These are phyloP conservation scores for Gryllus bimaculatus DNA, from an alignment of 1,140 invertebrate genomes.

Conservation along the genomic window DNA sequence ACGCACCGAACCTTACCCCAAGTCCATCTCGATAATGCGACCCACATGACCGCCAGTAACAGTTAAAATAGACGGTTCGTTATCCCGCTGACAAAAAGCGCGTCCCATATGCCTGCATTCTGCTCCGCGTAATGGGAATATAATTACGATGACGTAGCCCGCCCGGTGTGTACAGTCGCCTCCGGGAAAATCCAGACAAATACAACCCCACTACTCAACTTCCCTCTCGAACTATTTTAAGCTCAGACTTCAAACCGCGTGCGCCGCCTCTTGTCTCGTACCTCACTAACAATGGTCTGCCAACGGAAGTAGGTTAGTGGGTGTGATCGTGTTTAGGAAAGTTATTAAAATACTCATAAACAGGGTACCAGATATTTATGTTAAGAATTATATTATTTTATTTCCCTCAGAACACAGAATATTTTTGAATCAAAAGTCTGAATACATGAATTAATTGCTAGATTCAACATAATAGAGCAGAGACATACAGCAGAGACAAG, in stretches of 20 bases:
- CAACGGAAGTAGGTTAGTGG: not conserved
- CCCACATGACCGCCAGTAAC: not conserved
- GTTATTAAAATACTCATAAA: too few species aligned
- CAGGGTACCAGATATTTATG: too few species aligned
- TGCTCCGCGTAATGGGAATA: not conserved
- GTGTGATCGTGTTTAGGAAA: not conserved
- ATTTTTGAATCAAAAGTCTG: too few species aligned
- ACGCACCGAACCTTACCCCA: not conserved
- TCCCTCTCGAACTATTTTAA: not conserved
- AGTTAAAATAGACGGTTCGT: not conserved
- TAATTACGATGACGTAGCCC: not conserved
- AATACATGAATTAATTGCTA: too few species aligned
- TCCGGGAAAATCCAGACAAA: not conserved
- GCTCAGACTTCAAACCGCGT: not conserved
- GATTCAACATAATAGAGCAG: too few species aligned
- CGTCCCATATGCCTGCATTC: not conserved
- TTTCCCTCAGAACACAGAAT: too few species aligned
- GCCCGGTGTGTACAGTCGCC: not conserved
- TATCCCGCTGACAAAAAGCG: not conserved
- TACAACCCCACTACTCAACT: not conserved
- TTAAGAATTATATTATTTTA: too few species aligned
- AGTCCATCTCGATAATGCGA: not conserved
- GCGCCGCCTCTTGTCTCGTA: not conserved
- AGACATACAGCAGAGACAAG: too few species aligned
- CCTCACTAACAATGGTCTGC: not conserved